A percentile compares a stretch with the other conserved stretches of the same genome.
These are phyloP conservation scores for Tenebrosternarchus preto DNA, from an alignment of 2,113 vertebrate species.

Conservation along the genomic window DNA sequence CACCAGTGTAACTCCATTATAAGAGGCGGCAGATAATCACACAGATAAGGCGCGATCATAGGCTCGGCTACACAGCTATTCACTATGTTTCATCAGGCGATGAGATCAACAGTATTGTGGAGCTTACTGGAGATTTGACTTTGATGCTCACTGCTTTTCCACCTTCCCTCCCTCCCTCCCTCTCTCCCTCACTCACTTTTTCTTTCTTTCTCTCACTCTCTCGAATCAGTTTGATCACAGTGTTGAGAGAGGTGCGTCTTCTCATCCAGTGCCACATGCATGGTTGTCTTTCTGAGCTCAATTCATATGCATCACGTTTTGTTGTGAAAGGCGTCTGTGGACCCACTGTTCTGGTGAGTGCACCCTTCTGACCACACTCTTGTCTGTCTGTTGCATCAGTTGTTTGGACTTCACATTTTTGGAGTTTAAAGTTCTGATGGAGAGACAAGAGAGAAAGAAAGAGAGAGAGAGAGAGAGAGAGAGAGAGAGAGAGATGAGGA, in stretches of 20 bases:
- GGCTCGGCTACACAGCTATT: conserved; percentile 59
- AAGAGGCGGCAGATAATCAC: conserved; percentile 74
- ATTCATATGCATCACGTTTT: conserved; percentile 38
- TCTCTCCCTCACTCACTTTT: too few relatives aligned
- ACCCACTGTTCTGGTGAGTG: conserved; percentile 40
- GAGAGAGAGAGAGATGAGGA: not conserved
- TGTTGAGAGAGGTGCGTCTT: not conserved
- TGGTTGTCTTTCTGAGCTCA: conserved; percentile 36
- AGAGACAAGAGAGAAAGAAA: conserved; percentile 5
- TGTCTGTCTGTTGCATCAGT: conserved; percentile 62
- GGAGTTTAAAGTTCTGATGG: conserved; percentile 31
- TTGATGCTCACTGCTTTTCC: not conserved
- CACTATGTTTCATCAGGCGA: conserved; percentile 31
- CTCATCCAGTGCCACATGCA: conserved; percentile 31
- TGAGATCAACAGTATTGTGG: conserved; percentile 36
- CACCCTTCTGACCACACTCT: conserved; percentile 42
- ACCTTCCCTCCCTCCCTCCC: not conserved
- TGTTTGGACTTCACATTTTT: conserved; percentile 59
- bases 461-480: not conserved
- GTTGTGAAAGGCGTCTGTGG: conserved; percentile 3
- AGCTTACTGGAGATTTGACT: conserved; percentile 19
- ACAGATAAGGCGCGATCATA: conserved; percentile 74
- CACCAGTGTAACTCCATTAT: conserved; percentile 73
- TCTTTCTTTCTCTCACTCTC: not conserved
- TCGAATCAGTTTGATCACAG: conserved; percentile 29